phyloP scores from a whole-genome alignment of 2,888 invertebrate genomes.

The Spilarctia lutea region DNA sequence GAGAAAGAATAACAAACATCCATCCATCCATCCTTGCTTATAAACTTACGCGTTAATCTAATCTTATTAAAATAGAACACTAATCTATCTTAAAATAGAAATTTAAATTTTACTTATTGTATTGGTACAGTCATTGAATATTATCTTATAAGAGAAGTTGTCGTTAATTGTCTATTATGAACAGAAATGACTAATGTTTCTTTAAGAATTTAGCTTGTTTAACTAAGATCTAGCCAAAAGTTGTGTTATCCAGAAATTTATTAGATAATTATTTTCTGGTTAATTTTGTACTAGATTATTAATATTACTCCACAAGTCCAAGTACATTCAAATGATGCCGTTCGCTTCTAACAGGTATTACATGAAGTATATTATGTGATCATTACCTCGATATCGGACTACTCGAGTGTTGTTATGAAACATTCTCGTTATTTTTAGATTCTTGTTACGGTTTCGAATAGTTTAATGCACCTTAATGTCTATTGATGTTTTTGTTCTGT shows the following conservation, averaged over 20 bases:
- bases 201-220: neutral
- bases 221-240: neutral
- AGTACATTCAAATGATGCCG: conserved; percentile 13
- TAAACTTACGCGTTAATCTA: no score
- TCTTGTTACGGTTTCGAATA: conserved; percentile 31
- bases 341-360: conserved; percentile 27
- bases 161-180: no score
- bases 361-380: conserved; percentile 27
- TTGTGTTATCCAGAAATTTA: neutral
- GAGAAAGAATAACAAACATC: no score
- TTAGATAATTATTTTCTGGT: neutral
- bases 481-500: conserved; percentile 17
- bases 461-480: conserved; percentile 40
- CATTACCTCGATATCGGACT: conserved; percentile 37
- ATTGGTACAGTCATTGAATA: neutral
- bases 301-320: conserved; percentile 1
- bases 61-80: no score
- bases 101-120: neutral
- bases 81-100: neutral
- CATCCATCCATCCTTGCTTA: no score
- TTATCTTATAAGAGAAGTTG: neutral
- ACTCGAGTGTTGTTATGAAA: conserved; percentile 51
- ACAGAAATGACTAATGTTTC: neutral
- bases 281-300: neutral
- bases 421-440: conserved; percentile 50